Conservation (phyloP, 2,113 vertebrate genomes). For the Austrofundulus limnaeus region DNA sequence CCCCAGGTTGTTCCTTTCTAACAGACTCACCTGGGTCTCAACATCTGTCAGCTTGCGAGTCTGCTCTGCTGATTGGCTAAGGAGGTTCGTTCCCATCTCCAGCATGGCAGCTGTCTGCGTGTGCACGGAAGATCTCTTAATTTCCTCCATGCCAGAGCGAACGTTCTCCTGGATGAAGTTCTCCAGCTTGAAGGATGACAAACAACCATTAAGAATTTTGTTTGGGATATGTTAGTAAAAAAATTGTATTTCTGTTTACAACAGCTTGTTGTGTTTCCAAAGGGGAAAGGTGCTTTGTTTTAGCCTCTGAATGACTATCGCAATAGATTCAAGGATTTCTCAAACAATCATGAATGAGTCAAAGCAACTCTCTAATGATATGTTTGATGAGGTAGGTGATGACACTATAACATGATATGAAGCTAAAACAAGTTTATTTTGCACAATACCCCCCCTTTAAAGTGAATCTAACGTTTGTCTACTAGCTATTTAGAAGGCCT, state of each 20-base stretch:
- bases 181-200: conserved; percentile 72
- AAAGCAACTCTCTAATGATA: no score
- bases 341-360: no score
- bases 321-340: no score
- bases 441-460: neutral
- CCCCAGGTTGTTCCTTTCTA: neutral
- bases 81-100: conserved; percentile 80
- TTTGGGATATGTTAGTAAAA: neutral
- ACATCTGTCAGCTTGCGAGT: conserved; percentile 80
- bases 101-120: conserved; percentile 78
- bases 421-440: no score
- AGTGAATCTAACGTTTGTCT: neutral
- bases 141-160: conserved; percentile 73
- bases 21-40: conserved; percentile 78
- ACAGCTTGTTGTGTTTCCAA: conserved; percentile 22
- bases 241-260: neutral
- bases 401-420: no score
- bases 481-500: no score
- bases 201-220: conserved; percentile 16
- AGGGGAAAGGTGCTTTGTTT: no score
- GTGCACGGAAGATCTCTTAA: conserved; percentile 70
- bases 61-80: conserved; percentile 81
- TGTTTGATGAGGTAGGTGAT: no score
- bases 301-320: no score
- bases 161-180: conserved; percentile 78